Percentiles rank a stretch among this genome's conserved stretches.
Evolutionary conservation across 2,113 vertebrate genomes (phyloP).

Genomic region (Tichodroma muraria): DNA sequence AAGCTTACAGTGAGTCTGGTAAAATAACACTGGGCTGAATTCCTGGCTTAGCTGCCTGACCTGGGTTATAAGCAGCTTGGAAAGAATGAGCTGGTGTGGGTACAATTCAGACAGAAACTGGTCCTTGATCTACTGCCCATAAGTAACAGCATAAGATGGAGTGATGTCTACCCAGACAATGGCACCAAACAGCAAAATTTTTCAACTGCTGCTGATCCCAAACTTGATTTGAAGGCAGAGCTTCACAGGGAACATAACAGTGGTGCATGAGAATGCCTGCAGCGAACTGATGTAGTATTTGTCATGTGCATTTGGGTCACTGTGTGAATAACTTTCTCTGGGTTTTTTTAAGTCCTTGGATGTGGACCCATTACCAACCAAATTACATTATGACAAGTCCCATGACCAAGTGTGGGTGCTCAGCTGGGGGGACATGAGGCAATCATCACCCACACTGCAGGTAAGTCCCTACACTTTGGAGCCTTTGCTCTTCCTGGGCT

Average conservation of each 20-base stretch:
- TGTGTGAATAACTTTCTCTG: neutral
- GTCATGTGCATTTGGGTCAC: neutral
- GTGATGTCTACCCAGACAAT: neutral
- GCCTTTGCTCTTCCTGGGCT: neutral
- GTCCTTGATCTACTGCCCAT: neutral
- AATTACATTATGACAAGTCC: slow-evolving; percentile 93
- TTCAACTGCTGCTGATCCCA: neutral
- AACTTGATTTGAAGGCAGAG: neutral
- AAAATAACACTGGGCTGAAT: neutral
- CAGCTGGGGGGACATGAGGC: slow-evolving; percentile 84
- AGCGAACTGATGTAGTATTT: neutral
- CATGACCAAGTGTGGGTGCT: slow-evolving; percentile 96
- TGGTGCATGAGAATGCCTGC: neutral
- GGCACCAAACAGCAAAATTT: neutral
- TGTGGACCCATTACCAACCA: slow-evolving; percentile 86
- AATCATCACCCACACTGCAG: slow-evolving; percentile 83
- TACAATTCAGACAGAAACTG: neutral
- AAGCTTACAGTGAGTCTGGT: neutral
- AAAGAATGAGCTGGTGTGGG: neutral
- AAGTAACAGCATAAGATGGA: neutral
- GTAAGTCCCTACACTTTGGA: slow-evolving; percentile 50
- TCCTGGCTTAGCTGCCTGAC: neutral
- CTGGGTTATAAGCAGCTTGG: neutral
- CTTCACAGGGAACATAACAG: neutral
- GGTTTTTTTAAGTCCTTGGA: slow-evolving; percentile 76